phyloP scores from a whole-genome alignment of 2,888 invertebrate genomes.

The Lithophane ornitopus region DNA sequence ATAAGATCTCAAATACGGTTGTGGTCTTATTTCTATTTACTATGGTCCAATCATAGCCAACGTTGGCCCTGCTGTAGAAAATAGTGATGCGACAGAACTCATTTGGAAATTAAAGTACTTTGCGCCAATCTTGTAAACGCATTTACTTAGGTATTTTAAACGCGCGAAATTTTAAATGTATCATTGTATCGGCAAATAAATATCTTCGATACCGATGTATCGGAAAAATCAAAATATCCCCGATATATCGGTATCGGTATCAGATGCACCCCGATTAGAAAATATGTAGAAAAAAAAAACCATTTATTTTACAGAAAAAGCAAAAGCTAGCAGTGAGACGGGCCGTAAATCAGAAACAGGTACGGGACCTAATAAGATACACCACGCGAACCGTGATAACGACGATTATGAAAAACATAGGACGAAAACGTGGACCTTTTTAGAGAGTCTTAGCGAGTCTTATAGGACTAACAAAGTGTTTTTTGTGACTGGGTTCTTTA shows the following conservation, averaged over 20 bases:
- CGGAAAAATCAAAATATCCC: not conserved
- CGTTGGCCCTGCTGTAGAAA: no score
- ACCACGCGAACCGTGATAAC: constrained; percentile 81
- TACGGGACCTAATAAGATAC: constrained; percentile 76
- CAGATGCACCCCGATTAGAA: not conserved
- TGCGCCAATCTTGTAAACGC: no score
- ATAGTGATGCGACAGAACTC: no score
- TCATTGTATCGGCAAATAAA: not conserved
- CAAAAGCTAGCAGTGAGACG: constrained; percentile 75
- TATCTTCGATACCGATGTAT: not conserved
- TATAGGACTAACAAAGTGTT: constrained; percentile 73
- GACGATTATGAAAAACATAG: constrained; percentile 70
- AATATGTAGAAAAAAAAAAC: constrained; percentile 41
- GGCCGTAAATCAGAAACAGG: constrained; percentile 61
- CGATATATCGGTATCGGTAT: not conserved
- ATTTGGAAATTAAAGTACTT: no score
- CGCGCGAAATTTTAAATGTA: no score
- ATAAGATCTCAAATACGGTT: no score
- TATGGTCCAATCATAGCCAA: no score
- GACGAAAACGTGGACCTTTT: constrained; percentile 76
- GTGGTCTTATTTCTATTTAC: no score
- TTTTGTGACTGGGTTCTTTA: constrained; percentile 80
- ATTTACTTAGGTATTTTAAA: no score
- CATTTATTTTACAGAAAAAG: constrained; percentile 86
- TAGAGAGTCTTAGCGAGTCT: constrained; percentile 79